phyloP scores from a whole-genome alignment of 2,888 invertebrate species.

The Gymnoscelis rufifasciata region DNA sequence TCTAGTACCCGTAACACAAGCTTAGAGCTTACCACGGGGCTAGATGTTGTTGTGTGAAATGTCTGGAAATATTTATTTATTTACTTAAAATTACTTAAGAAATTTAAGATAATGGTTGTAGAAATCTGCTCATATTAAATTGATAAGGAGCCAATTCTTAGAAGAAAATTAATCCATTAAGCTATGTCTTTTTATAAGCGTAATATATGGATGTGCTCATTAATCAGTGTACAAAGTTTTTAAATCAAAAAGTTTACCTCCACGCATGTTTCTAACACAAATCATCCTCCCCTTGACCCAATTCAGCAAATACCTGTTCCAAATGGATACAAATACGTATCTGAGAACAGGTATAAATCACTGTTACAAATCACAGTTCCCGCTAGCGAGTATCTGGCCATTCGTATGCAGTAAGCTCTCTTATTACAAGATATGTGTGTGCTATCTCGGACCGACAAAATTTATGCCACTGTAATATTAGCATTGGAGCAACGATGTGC shows the following conservation, averaged over 20 bases:
- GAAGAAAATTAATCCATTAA: too few species aligned
- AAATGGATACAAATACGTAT: conserved; percentile 12
- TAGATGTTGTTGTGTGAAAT: too few species aligned
- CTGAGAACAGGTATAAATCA: conserved; percentile 6
- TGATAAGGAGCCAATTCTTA: too few species aligned
- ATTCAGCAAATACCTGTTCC: conserved; percentile 6
- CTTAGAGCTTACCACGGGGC: too few species aligned
- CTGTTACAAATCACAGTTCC: conserved; percentile 1
- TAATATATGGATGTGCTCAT: too few species aligned
- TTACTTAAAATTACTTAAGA: too few species aligned
- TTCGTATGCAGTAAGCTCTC: conserved; percentile 12
- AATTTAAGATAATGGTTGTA: too few species aligned
- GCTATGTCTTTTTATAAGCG: too few species aligned
- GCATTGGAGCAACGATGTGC: background rate
- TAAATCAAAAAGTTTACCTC: too few species aligned
- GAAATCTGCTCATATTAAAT: too few species aligned
- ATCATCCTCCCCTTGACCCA: conserved; percentile 4
- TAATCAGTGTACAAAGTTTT: background rate
- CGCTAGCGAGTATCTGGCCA: conserved; percentile 7
- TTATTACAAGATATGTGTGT: conserved; percentile 7
- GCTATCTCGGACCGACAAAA: conserved; percentile 9
- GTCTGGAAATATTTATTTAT: too few species aligned
- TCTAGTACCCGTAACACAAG: too few species aligned
- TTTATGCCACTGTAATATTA: conserved; percentile 1
- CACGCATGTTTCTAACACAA: background rate